Evolutionary conservation across 2,797 vertebrate species (phyloP), one percentile per base, ranked within the genome.

Genomic region (Phrynocephalus vlangalii): DNA sequence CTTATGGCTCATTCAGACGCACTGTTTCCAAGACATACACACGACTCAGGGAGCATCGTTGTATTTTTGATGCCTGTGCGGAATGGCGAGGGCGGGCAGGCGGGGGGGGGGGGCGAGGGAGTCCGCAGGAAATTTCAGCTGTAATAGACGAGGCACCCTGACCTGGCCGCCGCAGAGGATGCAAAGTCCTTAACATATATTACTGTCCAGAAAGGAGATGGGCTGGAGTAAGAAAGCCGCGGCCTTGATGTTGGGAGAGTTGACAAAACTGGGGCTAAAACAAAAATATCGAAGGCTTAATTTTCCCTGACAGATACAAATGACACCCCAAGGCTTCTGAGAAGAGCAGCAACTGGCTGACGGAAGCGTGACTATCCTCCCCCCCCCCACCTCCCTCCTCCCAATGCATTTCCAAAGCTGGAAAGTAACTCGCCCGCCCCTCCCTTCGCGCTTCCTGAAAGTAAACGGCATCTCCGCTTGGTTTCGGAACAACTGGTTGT

Each of bases 271-370:
- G 2, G 79, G 83, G 79, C 92, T 91, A 76, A 92, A 93, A 91
- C 91, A 91, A 71, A 16, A 91, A 91, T 71, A 16, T 68, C 84
- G 92, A 89, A 94, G 84, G 87, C 86, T 92, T 94, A 93, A 95
- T 94, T 90, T 94, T 92, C 90, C 92, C 66, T 94, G 93, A 95
- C 93, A 93, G 93, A 94, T 91, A 94, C 94, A 95, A 94, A 95
- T 90, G 92, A 94, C 92, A 94, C 93, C 95, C 93, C 90, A 94
- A 93, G 90, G 94, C 90, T 94, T 94, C 94, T 89, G 44, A 38
- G 90, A 93, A 95, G 92, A 16, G 90, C 83, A 91, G 76, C 76
- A 82, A 91, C 76, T 86, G 92, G 91, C 84, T 91, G 92, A 91
- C 86, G 90, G 76, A 91, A 89, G 84, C 91, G 91, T 6, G 66